A percentile compares a stretch with the other conserved stretches of the same genome.
Evolutionary conservation across 2,113 vertebrate species (phyloP).

Genomic region (Rhegmatorhina hoffmannsi): DNA sequence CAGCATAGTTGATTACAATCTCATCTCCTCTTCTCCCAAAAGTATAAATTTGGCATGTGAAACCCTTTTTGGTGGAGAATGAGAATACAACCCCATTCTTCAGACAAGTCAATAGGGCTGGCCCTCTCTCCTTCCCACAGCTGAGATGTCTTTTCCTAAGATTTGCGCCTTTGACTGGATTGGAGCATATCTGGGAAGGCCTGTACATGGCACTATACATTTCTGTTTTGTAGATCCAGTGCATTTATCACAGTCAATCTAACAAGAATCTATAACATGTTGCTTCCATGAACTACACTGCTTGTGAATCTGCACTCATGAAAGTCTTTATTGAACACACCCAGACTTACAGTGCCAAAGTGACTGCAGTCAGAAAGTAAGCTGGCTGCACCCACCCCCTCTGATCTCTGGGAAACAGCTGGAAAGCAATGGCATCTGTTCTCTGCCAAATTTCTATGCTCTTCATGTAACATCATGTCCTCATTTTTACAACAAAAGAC

Average conservation of each 20-base stretch:
- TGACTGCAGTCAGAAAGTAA: background rate
- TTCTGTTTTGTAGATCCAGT: background rate
- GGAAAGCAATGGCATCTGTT: background rate
- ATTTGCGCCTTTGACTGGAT: background rate
- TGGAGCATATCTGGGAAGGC: background rate
- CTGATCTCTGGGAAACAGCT: background rate
- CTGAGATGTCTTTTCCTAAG: background rate
- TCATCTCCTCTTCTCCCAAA: background rate
- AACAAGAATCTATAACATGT: background rate
- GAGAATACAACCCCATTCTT: background rate
- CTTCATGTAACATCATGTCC: background rate
- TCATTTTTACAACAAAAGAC: background rate
- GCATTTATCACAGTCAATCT: background rate
- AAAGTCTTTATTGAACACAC: background rate
- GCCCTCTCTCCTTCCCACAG: background rate
- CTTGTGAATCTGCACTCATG: background rate
- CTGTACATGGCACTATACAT: accelerated
- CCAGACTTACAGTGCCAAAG: background rate
- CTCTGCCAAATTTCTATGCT: background rate
- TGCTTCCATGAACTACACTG: background rate
- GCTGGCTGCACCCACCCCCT: background rate
- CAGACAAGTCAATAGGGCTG: background rate
- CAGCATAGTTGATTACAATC: background rate
- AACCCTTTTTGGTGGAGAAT: background rate
- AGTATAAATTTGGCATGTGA: background rate